A percentile compares a stretch with the other conserved stretches of the same genome.
Conservation (phyloP, 37 sponge, comb jelly and placozoan species). For the Haliclona indistincta region DNA sequence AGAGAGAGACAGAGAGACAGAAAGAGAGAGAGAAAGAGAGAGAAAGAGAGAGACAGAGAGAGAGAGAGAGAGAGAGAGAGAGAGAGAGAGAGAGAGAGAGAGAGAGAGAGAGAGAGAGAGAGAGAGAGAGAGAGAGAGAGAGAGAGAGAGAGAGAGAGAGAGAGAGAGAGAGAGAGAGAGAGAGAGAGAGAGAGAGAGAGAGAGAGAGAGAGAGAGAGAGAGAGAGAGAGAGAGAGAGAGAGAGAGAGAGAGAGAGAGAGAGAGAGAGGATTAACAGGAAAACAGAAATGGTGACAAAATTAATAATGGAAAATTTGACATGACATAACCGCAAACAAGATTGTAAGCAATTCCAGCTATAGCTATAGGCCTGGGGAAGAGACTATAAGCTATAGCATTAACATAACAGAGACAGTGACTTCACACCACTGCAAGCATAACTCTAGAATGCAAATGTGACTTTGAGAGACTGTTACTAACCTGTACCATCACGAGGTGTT, state of each 20-base stretch:
- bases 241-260: no score
- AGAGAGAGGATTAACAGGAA: background rate
- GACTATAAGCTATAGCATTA: no score
- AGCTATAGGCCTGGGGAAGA: no score
- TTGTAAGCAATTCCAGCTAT: no score
- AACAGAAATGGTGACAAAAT: background rate
- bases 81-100: background rate
- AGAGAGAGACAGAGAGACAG: background rate
- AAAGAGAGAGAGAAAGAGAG: constrained; percentile 1
- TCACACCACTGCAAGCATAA: background rate
- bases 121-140: background rate
- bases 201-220: background rate
- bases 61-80: background rate
- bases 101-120: constrained; percentile 2
- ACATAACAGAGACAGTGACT: background rate
- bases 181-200: background rate
- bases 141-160: background rate
- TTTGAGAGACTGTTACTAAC: no score
- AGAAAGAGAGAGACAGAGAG: background rate
- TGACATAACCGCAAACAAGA: no score
- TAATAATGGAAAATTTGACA: no score
- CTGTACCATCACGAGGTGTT: no score
- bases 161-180: background rate
- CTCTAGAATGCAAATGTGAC: background rate
- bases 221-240: background rate